These are phyloP conservation scores for Blera fallax DNA, from an alignment of 2,888 invertebrate species.

Conservation along the genomic window DNA sequence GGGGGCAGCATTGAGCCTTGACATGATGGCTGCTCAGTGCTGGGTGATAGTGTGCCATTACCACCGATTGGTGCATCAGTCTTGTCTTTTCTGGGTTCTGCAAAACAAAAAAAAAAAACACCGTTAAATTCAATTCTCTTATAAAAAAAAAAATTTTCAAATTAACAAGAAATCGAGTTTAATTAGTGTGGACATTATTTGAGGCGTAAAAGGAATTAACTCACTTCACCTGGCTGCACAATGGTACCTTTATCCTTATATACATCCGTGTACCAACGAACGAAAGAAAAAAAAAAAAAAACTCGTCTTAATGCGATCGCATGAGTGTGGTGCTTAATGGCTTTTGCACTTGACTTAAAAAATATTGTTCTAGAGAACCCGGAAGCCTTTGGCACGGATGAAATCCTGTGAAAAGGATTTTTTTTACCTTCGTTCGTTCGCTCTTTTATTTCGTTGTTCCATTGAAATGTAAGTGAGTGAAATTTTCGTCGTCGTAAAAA, in stretches of 20 bases:
- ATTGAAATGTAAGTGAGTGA: neutral
- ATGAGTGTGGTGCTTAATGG: slow-evolving; percentile 32
- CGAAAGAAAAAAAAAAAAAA: too few species aligned
- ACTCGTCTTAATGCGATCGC: slow-evolving; percentile 22
- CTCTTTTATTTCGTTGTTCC: neutral
- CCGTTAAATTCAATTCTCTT: too few species aligned
- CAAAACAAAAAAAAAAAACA: slow-evolving; percentile 82
- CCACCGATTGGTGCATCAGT: slow-evolving; percentile 85
- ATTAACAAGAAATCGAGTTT: neutral
- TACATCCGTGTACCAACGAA: neutral
- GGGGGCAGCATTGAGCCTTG: slow-evolving; percentile 81
- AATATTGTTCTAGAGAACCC: slow-evolving; percentile 17
- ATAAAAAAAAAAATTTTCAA: neutral
- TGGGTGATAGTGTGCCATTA: slow-evolving; percentile 86
- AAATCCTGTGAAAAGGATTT: slow-evolving; percentile 7
- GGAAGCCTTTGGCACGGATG: slow-evolving; percentile 14
- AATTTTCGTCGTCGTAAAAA: neutral
- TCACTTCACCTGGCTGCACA: neutral
- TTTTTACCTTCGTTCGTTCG: neutral
- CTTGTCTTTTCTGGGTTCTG: slow-evolving; percentile 97
- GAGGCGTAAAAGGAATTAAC: slow-evolving; percentile 10
- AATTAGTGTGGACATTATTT: slow-evolving; percentile 24
- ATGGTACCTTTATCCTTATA: neutral
- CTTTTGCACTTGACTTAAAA: slow-evolving; percentile 25
- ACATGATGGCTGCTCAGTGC: slow-evolving; percentile 82